Base-by-base conservation (phyloP, 2,797 vertebrate genomes). In the Nothura maculosa region DNA sequence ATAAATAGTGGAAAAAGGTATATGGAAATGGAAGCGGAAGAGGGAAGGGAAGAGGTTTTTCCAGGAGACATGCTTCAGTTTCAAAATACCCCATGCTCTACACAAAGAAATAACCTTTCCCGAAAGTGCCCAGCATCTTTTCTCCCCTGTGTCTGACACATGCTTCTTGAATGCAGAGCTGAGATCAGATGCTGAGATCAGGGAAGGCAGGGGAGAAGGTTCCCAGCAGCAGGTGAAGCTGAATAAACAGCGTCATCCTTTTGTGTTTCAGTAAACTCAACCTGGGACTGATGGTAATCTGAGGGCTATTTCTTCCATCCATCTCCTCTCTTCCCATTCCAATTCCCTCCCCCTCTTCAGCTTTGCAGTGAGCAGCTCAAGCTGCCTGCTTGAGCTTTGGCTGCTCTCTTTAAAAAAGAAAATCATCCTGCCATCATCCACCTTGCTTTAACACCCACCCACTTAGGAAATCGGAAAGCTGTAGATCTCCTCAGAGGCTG, bases 381-480 rank as follows among this genome's bases (percentile, higher is more conserved):
- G 47, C 77, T 81, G 52, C 86, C 89, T 16, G 1, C 55, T 88
- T 40, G 45, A 94, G 88, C 27, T 66, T 55, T 89, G 61, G 34
- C 63, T 78, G n/a, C 36, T 91, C 54, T 82, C 62, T 90, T 81
- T 79, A 81, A 91, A 87, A 61, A 22, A 81, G 69, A 87, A 93
- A 95, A 83, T 85, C 89, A 90, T 96, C 21, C 66, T 95, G 85
- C 81, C 43, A 66, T 69, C 89, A 76, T 76, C 82, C 70, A 84
- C 83, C 57, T 88, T 92, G 32, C 47, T 93, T 87, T 95, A 88
- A 94, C 92, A 95, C 67, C 83, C 80, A 75, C 76, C 84, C 63
- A 92, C 78, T 91, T 74, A 89, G 75, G 81, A 82, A 92, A 94
- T 89, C 48, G 93, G 87, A 92, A 94, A 93, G 61, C 78, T 89